Base-by-base conservation (phyloP, 2,113 vertebrate genomes). In the Otis tarda region DNA sequence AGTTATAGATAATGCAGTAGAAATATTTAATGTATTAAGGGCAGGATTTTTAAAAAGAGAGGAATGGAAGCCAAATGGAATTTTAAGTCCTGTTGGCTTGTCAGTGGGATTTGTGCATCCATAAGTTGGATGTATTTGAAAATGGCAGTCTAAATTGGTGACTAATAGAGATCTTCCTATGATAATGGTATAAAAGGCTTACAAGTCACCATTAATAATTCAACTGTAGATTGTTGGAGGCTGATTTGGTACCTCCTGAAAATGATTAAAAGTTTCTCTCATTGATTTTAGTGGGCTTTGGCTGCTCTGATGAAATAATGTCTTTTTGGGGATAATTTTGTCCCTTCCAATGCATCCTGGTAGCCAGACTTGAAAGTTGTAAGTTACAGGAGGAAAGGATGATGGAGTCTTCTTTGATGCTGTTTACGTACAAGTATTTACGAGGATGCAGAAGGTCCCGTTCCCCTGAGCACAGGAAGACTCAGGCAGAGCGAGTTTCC, bases 121-220 rank as follows among this genome's bases (percentile, higher is more conserved):
- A 1, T 78, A 55, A 79, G 23, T 52, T 89, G 83, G 74, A 75
- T 60, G 56, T n/a, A 94, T 91, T 76, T 91, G 93, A 82, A 92
- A 89, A 83, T 53, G 45, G 76, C 57, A 9, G 12, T 79, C 49
- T 85, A 87, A 89, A 95, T 87, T 82, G 77, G 84, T 73, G 81
- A 75, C 93, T 95, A 82, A 96, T 82, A 82, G 84, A 84, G 83
- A 67, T 68, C 56, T 79, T 92, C 57, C 69, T 31, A 35, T 57
- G 61, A 60, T 94, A 85, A 91, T 71, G 69, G 65, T 50, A 70
- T 77, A 83, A 77, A 83, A 76, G 27, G 39, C 77, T 95, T 92
- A 56, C 74, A 81, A 93, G 89, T 79, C 71, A 21, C 77, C 37
- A 95, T 97, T 75, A 97, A 97, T 97, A 95, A 95, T 96, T 95